A percentile compares a stretch with the other conserved stretches of the same genome.
phyloP scores from a whole-genome alignment of 2,797 vertebrate species.

The Lacerta viridis region DNA sequence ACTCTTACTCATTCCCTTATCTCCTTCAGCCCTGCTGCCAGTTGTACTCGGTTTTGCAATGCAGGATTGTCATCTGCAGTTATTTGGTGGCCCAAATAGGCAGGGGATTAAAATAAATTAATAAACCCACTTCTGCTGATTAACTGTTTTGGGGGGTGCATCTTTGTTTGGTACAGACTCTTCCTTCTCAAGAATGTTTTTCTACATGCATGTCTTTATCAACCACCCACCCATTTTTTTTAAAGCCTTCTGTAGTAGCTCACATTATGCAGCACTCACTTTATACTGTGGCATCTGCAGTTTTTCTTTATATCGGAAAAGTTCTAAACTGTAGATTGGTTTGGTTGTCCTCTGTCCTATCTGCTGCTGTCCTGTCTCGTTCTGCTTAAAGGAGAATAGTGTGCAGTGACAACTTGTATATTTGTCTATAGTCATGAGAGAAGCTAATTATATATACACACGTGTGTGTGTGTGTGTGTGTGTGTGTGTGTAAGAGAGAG shows the following conservation, averaged over 20 bases:
- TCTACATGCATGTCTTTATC: not conserved
- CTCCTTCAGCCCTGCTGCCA: not conserved
- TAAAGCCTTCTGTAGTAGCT: not conserved
- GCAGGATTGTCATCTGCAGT: not conserved
- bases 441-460: too few species aligned
- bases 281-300: not conserved
- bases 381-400: not conserved
- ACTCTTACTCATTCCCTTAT: not conserved
- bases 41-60: not conserved
- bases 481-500: too few species aligned
- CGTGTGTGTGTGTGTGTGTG: too few species aligned
- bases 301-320: slow-evolving; percentile 1
- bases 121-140: not conserved
- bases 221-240: not conserved
- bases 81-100: not conserved
- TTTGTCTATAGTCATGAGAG: not conserved
- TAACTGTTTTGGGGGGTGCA: not conserved
- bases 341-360: not conserved
- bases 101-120: not conserved
- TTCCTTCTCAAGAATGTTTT: not conserved
- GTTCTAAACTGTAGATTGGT: not conserved
- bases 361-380: not conserved
- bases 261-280: not conserved
- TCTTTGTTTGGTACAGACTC: not conserved
- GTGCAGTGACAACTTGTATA: not conserved